Conservation (phyloP, 2,888 invertebrate genomes). For the Shargacucullia verbasci region DNA sequence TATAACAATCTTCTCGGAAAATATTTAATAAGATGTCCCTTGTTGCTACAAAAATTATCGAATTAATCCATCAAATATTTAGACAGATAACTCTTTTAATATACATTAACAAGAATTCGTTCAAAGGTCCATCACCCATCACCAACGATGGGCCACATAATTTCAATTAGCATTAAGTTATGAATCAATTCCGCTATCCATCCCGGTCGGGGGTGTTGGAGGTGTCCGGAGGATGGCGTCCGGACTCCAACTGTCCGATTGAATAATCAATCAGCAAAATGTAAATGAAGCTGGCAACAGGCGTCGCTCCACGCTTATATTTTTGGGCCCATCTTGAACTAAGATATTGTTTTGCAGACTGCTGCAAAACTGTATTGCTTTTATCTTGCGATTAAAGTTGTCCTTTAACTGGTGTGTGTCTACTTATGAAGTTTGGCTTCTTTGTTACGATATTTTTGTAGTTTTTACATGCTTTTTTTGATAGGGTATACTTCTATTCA, state of each 20-base stretch:
- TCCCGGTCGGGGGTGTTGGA: conserved; percentile 35
- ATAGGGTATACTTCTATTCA: too few species aligned
- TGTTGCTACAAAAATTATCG: too few species aligned
- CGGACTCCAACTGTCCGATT: conserved; percentile 75
- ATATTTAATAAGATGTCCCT: too few species aligned
- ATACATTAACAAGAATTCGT: too few species aligned
- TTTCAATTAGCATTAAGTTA: conserved; percentile 79
- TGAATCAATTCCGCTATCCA: conserved; percentile 78
- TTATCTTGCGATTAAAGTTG: conserved; percentile 49
- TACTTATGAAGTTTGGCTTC: conserved; percentile 21
- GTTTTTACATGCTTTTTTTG: conserved; percentile 2
- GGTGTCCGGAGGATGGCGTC: conserved; percentile 47
- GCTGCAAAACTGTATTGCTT: too few species aligned
- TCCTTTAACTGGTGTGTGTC: conserved; percentile 22
- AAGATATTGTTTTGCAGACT: conserved; percentile 45
- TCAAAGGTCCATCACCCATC: conserved; percentile 6
- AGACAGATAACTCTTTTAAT: too few species aligned
- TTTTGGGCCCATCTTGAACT: conserved; percentile 50
- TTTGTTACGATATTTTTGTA: conserved; percentile 34
- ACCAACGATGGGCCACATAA: conserved; percentile 62
- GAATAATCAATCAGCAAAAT: conserved; percentile 87
- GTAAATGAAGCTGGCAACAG: conserved; percentile 84
- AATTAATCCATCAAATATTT: too few species aligned
- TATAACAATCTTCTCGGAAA: too few species aligned
- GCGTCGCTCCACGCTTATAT: conserved; percentile 66